Evolutionary conservation across 2,888 invertebrate genomes (phyloP), one percentile per base, ranked within the genome.

Genomic region (Hydroisotoma schaefferi): DNA sequence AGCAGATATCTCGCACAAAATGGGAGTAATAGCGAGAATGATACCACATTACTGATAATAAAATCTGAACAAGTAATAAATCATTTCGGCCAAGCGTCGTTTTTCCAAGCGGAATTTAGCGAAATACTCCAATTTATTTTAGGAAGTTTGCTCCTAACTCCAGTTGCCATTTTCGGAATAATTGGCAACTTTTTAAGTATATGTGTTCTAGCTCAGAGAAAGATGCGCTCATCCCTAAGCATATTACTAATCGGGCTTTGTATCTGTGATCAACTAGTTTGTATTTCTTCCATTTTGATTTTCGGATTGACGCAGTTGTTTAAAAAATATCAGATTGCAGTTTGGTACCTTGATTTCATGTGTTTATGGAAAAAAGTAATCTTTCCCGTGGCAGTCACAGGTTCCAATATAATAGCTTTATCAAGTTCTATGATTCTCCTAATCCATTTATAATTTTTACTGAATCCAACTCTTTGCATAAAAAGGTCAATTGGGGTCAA

Each of bases 401-500:
- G 49, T 49, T 28, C 4, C n/a, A 15, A 40, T 33, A 33, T 33
- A 10, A 10, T 10, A 33, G 15, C 15, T 10, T 33, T 6, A 33
- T 33, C 15, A 10, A 33, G 15, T 10, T 33, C 6, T 33, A 10
- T 33, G 6, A 33, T 15, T 33, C 8, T 33, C 15, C 15, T 33
- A 33, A 15, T 15, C 20, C n/a, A 40, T 15, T 40, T 15, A 40
- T 15, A 18, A 4, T 40, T 20, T 5, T 18, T 4, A 18, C 20
- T 40, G 20, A 40, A 40, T 10, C 8, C 20, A 40, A 40, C 5
- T 40, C 20, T 5, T 10, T 40, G 5, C 8, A 15, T 10, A 8
- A 40, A 40, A 40, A 18, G 79, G 80, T 26, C 80, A 97, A 79
- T 93, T 94, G 66, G 90, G 92, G 62, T 93, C 94, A 54, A 92